Percentiles rank a stretch among this genome's conserved stretches.
These are phyloP conservation scores for Gallinago stenura DNA, from an alignment of 2,797 vertebrate genomes.

Conservation along the genomic window DNA sequence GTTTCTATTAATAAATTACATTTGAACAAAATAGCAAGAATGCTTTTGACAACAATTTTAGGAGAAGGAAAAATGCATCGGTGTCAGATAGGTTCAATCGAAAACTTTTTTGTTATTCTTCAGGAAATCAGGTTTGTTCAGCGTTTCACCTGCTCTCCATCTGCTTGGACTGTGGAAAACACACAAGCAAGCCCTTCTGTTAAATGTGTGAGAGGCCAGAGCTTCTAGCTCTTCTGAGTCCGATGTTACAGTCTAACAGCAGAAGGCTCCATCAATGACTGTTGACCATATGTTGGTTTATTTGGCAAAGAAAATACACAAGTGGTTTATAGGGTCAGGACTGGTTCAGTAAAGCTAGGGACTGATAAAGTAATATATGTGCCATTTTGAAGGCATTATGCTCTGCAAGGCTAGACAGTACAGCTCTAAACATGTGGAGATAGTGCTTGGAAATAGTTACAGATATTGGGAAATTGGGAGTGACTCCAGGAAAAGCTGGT, in stretches of 20 bases:
- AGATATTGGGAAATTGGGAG: background rate
- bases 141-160: background rate
- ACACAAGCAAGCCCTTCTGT: background rate
- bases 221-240: background rate
- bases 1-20: background rate
- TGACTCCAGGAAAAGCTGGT: background rate
- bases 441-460: background rate
- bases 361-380: background rate
- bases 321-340: background rate
- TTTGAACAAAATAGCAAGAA: background rate
- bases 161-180: background rate
- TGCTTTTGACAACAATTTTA: background rate
- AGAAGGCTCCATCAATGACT: background rate
- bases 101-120: background rate
- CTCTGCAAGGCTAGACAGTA: background rate
- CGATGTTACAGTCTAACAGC: background rate
- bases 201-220: background rate
- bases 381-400: background rate
- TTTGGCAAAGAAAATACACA: background rate
- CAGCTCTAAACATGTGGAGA: background rate
- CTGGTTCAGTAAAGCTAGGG: background rate
- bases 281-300: background rate
- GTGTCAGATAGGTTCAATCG: background rate
- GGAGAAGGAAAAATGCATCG: background rate
- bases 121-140: background rate